phyloP scores from a whole-genome alignment of 2,888 invertebrate species.

The Diarsia brunnea region DNA sequence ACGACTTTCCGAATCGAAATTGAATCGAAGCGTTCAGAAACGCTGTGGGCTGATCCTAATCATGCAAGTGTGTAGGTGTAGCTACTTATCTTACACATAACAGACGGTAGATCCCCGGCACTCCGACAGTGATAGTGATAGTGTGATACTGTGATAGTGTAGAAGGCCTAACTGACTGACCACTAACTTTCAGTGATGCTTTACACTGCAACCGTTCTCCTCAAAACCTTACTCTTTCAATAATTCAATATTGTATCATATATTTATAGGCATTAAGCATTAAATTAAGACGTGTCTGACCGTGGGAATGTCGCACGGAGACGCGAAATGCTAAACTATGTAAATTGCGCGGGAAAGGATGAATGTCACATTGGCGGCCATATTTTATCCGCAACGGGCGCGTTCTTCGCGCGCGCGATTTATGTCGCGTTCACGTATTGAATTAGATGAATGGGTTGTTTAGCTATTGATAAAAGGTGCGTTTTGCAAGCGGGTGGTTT shows the following conservation, averaged over 20 bases:
- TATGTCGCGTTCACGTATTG: slow-evolving; percentile 70
- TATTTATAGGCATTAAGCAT: slow-evolving; percentile 47
- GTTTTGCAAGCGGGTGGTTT: slow-evolving; percentile 47
- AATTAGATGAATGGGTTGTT: slow-evolving; percentile 75
- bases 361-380: slow-evolving; percentile 74
- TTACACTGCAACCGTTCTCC: neutral
- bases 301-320: slow-evolving; percentile 75
- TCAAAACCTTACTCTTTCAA: slow-evolving; percentile 4
- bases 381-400: slow-evolving; percentile 72
- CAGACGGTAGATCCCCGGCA: neutral
- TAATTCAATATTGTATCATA: slow-evolving; percentile 24
- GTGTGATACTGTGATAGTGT: no score
- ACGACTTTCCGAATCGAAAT: neutral
- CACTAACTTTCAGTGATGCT: neutral
- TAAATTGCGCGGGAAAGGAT: slow-evolving; percentile 80
- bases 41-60: no score
- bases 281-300: slow-evolving; percentile 68
- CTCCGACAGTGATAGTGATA: no score
- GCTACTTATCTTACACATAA: neutral
- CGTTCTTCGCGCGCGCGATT: slow-evolving; percentile 69
- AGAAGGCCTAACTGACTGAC: neutral
- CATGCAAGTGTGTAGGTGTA: neutral
- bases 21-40: neutral
- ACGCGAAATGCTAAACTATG: slow-evolving; percentile 73
- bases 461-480: slow-evolving; percentile 63